These are phyloP conservation scores for Lepus timidus DNA, from an alignment of 2,113 vertebrate genomes.

Conservation along the genomic window DNA sequence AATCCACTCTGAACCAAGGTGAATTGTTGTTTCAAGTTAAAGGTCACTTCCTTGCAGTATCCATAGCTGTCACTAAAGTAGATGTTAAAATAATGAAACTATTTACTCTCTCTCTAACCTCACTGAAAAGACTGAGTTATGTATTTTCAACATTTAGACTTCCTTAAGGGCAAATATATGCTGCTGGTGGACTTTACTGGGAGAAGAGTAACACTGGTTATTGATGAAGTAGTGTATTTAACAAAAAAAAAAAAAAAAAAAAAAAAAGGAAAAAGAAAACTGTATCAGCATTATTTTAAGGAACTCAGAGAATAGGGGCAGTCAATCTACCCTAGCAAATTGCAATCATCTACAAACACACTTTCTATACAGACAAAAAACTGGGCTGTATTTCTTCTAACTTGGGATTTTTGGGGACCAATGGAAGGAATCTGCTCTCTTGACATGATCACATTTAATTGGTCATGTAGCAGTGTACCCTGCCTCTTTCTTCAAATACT, in stretches of 20 bases:
- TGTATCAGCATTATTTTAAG: background rate
- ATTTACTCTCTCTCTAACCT: background rate
- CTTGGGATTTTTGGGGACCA: background rate
- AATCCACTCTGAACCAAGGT: conserved; percentile 26
- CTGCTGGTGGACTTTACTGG: background rate
- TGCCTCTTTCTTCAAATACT: background rate
- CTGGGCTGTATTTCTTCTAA: background rate
- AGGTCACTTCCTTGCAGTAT: conserved; percentile 23
- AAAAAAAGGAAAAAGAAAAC: background rate
- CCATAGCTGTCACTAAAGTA: background rate
- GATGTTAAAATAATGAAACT: background rate
- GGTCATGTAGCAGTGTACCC: background rate
- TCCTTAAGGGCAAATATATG: background rate
- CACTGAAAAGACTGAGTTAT: background rate
- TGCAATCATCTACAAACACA: background rate
- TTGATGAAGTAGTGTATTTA: background rate
- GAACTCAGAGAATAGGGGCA: background rate
- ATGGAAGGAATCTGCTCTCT: background rate
- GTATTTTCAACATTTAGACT: background rate
- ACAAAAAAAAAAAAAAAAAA: background rate
- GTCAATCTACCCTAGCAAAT: background rate
- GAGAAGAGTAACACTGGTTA: background rate
- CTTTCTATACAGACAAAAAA: background rate
- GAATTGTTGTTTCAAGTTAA: conserved; percentile 60
- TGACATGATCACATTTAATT: background rate